phyloP scores from a whole-genome alignment of 2,888 invertebrate genomes.

The Nomada ruficornis region DNA sequence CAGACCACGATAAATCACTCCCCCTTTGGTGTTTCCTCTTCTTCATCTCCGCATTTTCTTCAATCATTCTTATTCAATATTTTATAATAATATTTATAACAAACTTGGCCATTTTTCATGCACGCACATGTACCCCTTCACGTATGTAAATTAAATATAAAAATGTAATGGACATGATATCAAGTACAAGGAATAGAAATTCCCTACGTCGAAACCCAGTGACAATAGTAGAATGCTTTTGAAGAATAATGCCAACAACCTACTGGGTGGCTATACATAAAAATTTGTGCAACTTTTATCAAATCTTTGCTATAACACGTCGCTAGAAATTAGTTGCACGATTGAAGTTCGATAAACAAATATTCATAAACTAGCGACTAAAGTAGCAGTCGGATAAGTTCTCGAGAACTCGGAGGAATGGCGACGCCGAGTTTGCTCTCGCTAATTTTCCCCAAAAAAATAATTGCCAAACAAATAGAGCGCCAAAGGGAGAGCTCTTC shows the following conservation, averaged over 20 bases:
- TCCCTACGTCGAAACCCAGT: too few relatives aligned
- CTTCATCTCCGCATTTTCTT: constrained; percentile 13
- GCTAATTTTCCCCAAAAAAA: constrained; percentile 21
- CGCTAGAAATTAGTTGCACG: too few relatives aligned
- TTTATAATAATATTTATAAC: neutral
- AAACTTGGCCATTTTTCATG: too few relatives aligned
- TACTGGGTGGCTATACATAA: too few relatives aligned
- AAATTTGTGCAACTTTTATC: too few relatives aligned
- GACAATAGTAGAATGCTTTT: too few relatives aligned
- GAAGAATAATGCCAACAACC: too few relatives aligned
- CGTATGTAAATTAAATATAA: too few relatives aligned
- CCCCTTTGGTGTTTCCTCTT: constrained; percentile 17
- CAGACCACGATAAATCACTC: constrained; percentile 80
- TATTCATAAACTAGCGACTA: constrained; percentile 3
- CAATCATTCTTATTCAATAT: neutral
- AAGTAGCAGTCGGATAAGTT: neutral
- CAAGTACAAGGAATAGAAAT: too few relatives aligned
- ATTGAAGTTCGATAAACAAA: neutral
- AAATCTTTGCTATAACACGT: too few relatives aligned
- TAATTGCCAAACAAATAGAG: constrained; percentile 40
- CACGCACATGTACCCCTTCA: too few relatives aligned
- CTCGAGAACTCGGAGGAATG: neutral
- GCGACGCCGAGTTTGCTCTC: neutral
- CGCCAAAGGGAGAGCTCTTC: constrained; percentile 8
- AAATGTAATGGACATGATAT: too few relatives aligned